These are phyloP conservation scores for Acleris emargana DNA, from an alignment of 2,888 invertebrate species.

Conservation along the genomic window DNA sequence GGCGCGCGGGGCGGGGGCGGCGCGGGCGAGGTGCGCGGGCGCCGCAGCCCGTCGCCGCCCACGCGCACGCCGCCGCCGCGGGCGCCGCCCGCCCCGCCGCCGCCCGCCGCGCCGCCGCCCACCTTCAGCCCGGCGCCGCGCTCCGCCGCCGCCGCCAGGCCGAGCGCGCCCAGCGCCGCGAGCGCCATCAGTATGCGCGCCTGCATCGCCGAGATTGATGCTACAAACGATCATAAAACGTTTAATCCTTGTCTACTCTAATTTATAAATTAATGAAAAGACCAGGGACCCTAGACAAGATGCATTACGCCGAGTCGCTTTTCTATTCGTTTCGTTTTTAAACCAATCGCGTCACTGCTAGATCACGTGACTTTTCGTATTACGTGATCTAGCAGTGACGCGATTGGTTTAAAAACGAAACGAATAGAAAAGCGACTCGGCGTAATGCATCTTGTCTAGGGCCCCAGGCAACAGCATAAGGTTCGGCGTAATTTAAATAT, in stretches of 20 bases:
- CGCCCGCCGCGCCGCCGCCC: conserved; percentile 59
- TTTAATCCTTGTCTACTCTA: not conserved
- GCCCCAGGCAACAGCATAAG: not conserved
- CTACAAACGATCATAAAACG: conserved; percentile 43
- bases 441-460: no score
- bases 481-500: not conserved
- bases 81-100: conserved; percentile 63
- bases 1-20: conserved; percentile 74
- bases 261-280: no score
- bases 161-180: conserved; percentile 70
- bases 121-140: conserved; percentile 74
- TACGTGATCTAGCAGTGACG: no score
- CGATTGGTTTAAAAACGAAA: no score
- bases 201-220: conserved; percentile 77
- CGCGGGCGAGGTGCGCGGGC: conserved; percentile 74
- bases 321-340: no score
- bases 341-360: no score
- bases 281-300: no score
- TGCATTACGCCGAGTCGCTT: no score
- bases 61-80: conserved; percentile 72
- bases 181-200: conserved; percentile 72
- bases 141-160: conserved; percentile 65
- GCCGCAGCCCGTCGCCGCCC: conserved; percentile 66
- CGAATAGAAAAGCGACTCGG: no score
- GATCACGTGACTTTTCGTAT: no score